Conservation (phyloP, 2,888 invertebrate genomes). For the Caenorhabditis sinica region DNA sequence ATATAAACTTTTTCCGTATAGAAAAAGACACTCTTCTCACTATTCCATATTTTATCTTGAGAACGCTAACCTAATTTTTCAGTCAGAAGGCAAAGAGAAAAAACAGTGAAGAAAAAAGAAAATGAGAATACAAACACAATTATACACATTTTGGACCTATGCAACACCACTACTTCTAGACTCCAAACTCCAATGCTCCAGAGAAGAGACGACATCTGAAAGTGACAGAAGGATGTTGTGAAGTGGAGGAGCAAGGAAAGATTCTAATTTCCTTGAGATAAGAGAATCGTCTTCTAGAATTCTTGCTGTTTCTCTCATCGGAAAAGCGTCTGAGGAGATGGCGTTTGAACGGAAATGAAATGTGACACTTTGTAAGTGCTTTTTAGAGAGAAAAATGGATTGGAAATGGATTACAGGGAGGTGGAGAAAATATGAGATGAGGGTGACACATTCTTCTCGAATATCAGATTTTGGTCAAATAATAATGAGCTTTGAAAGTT, state of each 20-base stretch:
- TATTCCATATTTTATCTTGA: background rate
- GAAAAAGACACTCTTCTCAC: background rate
- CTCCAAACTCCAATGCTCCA: conserved; percentile 21
- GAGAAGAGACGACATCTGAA: conserved; percentile 34
- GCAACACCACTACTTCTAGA: conserved; percentile 9
- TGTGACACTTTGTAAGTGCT: conserved; percentile 67
- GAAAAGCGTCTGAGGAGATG: conserved; percentile 25
- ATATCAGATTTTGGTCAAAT: background rate
- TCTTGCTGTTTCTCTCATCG: background rate
- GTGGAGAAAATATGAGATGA: conserved; percentile 1
- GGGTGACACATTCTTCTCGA: background rate
- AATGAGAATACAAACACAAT: conserved; percentile 50
- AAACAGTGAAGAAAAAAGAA: conserved; percentile 6
- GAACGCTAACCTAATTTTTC: conserved; percentile 16
- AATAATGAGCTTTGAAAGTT: no score
- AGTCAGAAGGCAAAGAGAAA: conserved; percentile 19
- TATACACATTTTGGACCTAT: conserved; percentile 49
- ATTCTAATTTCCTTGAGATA: conserved; percentile 51
- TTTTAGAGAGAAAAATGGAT: conserved; percentile 12
- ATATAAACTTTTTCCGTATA: background rate
- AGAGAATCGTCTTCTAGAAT: conserved; percentile 30
- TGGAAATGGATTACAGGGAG: conserved; percentile 21
- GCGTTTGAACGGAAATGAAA: conserved; percentile 62
- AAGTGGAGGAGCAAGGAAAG: conserved; percentile 15
- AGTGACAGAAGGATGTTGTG: conserved; percentile 55